phyloP scores from a whole-genome alignment of 1,140 invertebrate genomes.

The Coelopa frigida region DNA sequence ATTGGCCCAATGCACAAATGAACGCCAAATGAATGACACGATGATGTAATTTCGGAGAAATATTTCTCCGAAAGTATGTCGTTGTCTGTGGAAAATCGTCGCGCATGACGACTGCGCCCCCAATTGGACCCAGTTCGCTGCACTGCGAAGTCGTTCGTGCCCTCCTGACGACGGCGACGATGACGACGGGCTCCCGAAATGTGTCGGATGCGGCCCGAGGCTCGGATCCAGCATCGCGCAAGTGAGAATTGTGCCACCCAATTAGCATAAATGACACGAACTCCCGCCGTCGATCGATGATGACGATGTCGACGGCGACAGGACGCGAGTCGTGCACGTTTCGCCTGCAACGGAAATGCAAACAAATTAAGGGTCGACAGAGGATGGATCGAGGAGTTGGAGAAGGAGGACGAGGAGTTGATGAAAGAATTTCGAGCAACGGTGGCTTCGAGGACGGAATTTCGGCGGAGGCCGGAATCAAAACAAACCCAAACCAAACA shows the following conservation, averaged over 20 bases:
- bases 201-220: not conserved
- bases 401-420: no score
- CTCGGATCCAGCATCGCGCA: constrained; percentile 32
- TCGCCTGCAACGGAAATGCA: no score
- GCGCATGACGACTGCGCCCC: not conserved
- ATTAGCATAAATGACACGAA: constrained; percentile 44
- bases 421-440: no score
- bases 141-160: not conserved
- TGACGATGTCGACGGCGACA: no score
- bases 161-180: not conserved
- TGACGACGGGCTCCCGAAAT: not conserved
- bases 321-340: no score
- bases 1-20: not conserved
- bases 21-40: not conserved
- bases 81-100: not conserved
- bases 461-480: no score
- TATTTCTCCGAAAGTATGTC: not conserved
- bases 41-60: not conserved
- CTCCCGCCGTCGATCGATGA: no score
- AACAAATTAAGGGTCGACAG: no score
- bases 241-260: constrained; percentile 44
- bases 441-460: no score
- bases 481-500: no score
- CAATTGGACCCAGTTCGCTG: not conserved
- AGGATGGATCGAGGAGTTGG: no score